Evolutionary conservation across 35 echinoderm and acorn worm species (phyloP).

Genomic region (Acanthaster planci): DNA sequence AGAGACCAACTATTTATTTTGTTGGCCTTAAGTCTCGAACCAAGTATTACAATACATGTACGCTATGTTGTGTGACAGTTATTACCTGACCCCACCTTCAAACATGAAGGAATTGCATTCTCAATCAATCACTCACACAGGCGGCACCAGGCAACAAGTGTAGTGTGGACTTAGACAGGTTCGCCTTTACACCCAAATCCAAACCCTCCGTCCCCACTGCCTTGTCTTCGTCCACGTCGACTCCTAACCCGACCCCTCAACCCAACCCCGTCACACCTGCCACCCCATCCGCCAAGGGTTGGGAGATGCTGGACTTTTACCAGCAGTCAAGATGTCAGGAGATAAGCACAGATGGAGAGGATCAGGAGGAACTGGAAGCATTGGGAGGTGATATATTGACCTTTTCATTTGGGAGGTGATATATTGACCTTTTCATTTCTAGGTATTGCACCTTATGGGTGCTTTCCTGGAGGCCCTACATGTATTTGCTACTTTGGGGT

Average conservation of each 20-base stretch:
- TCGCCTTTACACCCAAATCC: constrained; percentile 47
- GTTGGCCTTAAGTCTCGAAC: too few relatives aligned
- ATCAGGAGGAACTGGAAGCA: background rate
- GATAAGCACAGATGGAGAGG: background rate
- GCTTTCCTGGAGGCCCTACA: too few relatives aligned
- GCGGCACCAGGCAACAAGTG: background rate
- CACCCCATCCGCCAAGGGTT: constrained; percentile 32
- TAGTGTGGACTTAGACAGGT: constrained; percentile 23
- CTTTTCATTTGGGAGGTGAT: too few relatives aligned
- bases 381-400: background rate
- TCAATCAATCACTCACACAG: background rate
- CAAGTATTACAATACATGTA: too few relatives aligned
- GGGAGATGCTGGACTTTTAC: constrained; percentile 60
- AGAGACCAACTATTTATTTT: too few relatives aligned
- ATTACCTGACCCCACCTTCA: too few relatives aligned
- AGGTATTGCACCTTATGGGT: too few relatives aligned
- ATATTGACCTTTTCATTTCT: too few relatives aligned
- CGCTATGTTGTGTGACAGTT: too few relatives aligned
- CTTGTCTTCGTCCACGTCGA: background rate
- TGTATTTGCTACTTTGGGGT: too few relatives aligned
- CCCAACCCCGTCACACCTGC: constrained; percentile 29
- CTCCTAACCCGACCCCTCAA: background rate
- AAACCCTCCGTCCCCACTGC: background rate
- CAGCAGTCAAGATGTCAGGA: constrained; percentile 18
- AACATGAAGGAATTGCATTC: too few relatives aligned